phyloP scores from a whole-genome alignment of 1,140 invertebrate genomes.

The Scaptomyza hsui region DNA sequence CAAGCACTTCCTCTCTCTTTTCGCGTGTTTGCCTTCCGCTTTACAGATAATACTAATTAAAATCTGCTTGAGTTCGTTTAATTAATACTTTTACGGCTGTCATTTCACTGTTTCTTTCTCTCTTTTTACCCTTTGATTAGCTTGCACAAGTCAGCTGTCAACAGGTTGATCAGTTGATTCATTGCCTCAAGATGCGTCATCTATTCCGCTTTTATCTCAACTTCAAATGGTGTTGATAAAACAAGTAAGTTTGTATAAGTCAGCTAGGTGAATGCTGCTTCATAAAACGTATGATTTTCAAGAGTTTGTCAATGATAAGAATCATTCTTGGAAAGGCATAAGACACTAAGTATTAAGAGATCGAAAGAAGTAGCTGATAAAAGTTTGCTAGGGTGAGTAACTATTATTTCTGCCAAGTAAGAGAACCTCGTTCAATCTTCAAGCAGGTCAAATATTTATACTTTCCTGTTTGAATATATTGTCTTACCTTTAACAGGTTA shows the following conservation, averaged over 20 bases:
- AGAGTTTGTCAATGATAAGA: background rate
- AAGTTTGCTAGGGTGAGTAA: too few relatives aligned
- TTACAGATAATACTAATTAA: slow-evolving; percentile 49
- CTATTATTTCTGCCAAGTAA: too few relatives aligned
- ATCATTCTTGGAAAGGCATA: background rate
- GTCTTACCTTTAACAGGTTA: background rate
- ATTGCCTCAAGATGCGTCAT: slow-evolving; percentile 7
- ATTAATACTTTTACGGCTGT: slow-evolving; percentile 21
- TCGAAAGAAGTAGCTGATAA: too few relatives aligned
- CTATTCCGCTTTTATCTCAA: slow-evolving; percentile 1
- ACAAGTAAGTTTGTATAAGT: background rate
- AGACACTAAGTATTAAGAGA: too few relatives aligned
- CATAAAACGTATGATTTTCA: background rate
- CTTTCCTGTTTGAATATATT: too few relatives aligned
- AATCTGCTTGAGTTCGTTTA: slow-evolving; percentile 27
- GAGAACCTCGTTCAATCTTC: too few relatives aligned
- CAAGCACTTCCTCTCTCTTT: background rate
- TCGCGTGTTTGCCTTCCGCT: background rate
- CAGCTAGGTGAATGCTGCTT: background rate
- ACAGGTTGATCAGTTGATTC: slow-evolving; percentile 12
- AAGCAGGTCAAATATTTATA: too few relatives aligned
- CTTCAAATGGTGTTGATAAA: background rate
- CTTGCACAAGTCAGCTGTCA: background rate
- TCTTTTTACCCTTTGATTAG: slow-evolving; percentile 16
- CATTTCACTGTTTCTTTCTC: slow-evolving; percentile 2